Evolutionary conservation across 2,888 invertebrate species (phyloP), one percentile per base, ranked within the genome.

Genomic region (Barypeithes pellucidus): DNA sequence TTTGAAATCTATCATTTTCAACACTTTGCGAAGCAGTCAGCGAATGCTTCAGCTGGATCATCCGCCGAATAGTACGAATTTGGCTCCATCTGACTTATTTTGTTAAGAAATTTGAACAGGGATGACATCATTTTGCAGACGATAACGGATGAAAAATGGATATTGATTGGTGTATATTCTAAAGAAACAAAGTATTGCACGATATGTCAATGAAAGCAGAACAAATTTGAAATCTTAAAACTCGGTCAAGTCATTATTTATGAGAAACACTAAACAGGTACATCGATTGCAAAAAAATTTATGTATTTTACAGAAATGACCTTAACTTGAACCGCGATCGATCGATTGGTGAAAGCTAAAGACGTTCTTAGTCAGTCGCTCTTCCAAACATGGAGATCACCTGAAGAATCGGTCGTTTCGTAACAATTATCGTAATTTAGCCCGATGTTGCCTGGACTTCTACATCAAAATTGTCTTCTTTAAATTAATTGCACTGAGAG

Each of bases 361-460:
- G 67, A 50, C 16, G 60, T 41, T 57, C 67, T 67, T 60, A 67
- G 54, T 33, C 33, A 50, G 47, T 18, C 45, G 59, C 18, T 11
- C 33, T 67, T 24, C 67, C 60, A 47, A 60, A 67, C 33, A 67
- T 60, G 67, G 60, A 60, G 59, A 47, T 50, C 43, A 36, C 39
- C 16, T 0, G 8, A 50, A 29, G 72, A 75, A 69, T 72, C 72
- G 71, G 72, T 69, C 69, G 72, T 76, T 74, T 76, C 67, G 63
- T 57, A 72, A 76, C 75, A 75, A 77, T 78, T 77, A 78, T 78
- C 76, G 77, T 78, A 75, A 77, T 76, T 78, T 72, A 68, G 72
- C 70, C 54, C 75, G 67, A 76, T 77, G 72, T 74, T 76, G 77
- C 72, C 24, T 52, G 52, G 52, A 52, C 24, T 52, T 52, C 24